These are phyloP conservation scores for Picathartes gymnocephalus DNA, from an alignment of 2,113 vertebrate genomes.

Conservation along the genomic window DNA sequence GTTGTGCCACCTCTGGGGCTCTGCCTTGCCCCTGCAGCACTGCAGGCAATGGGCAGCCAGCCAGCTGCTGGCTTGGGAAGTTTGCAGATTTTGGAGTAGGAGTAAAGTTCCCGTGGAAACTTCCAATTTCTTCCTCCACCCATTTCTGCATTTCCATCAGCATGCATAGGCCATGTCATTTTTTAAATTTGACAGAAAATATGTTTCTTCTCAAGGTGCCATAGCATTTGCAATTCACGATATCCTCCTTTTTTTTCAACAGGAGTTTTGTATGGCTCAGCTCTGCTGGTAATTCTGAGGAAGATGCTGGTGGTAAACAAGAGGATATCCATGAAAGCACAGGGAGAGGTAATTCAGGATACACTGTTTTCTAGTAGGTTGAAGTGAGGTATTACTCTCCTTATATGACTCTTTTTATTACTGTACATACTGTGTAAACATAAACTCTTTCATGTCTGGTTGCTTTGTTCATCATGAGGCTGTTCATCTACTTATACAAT, in stretches of 20 bases:
- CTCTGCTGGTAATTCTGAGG: not conserved
- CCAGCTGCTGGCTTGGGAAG: not conserved
- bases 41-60: not conserved
- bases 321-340: not conserved
- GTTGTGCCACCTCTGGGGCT: not conserved
- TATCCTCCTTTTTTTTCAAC: not conserved
- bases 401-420: not conserved
- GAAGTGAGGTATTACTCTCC: not conserved
- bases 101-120: not conserved
- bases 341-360: not conserved
- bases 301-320: not conserved
- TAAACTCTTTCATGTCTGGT: not conserved
- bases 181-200: not conserved
- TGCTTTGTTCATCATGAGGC: not conserved
- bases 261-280: not conserved
- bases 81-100: not conserved
- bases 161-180: accelerated
- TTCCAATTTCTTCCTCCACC: not conserved
- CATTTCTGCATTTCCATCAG: not conserved
- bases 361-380: not conserved
- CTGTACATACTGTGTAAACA: constrained; percentile 9
- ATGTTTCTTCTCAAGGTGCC: not conserved
- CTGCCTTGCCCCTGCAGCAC: not conserved
- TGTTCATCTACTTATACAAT: not conserved
- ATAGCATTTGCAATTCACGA: not conserved